Percentiles rank a stretch among this genome's conserved stretches.
Conservation (phyloP, 2,888 invertebrate species). For the Siphonodentalium dalli region DNA sequence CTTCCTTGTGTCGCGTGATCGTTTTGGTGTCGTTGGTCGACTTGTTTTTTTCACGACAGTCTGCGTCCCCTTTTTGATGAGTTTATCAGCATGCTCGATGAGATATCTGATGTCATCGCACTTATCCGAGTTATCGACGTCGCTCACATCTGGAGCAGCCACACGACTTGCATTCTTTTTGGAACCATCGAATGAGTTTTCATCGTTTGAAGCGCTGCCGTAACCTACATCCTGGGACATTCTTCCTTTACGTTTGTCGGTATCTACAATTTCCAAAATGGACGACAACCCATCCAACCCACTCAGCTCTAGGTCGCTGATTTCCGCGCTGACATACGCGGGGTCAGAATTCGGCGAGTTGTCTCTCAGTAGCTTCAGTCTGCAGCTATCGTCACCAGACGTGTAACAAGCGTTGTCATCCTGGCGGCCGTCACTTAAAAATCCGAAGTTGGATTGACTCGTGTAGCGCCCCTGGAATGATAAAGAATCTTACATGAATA, state of each 20-base stretch:
- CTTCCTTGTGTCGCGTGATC: constrained; percentile 13
- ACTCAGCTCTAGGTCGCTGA: constrained; percentile 2
- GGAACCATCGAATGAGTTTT: no score
- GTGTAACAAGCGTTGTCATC: no score
- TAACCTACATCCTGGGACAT: no score
- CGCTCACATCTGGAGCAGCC: constrained; percentile 12
- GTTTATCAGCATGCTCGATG: constrained; percentile 49
- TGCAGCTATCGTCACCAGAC: not conserved
- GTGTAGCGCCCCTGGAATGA: no score
- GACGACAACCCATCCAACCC: constrained; percentile 1
- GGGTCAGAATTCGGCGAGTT: not conserved
- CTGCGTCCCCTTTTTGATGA: constrained; percentile 43
- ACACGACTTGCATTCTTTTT: no score
- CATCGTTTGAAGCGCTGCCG: no score
- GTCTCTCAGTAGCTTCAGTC: not conserved
- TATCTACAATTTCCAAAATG: no score
- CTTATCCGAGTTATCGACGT: constrained; percentile 22
- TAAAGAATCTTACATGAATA: no score
- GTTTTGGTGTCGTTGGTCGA: constrained; percentile 12
- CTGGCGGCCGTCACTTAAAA: no score
- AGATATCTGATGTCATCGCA: constrained; percentile 44
- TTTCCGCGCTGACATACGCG: not conserved
- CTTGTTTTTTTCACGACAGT: no score
- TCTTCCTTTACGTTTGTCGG: no score
- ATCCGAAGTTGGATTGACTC: no score